These are phyloP conservation scores for Reticulitermes lucifugus DNA, from an alignment of 2,888 invertebrate genomes.

Conservation along the genomic window DNA sequence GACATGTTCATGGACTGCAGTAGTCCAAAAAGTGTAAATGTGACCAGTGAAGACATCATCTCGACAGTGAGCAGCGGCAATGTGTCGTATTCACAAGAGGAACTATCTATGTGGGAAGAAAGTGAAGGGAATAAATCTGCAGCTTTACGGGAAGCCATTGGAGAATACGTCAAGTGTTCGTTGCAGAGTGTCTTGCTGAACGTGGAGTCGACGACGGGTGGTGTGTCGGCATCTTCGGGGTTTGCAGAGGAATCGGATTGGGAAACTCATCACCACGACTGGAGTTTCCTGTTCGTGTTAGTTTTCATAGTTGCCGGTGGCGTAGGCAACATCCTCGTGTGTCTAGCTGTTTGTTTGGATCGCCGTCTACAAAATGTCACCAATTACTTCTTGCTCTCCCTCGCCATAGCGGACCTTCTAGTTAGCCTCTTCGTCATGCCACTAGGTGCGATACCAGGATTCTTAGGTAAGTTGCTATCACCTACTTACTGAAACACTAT, in stretches of 20 bases:
- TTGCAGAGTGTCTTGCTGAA: constrained; percentile 10
- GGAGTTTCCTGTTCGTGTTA: constrained; percentile 86
- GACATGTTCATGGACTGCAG: constrained; percentile 32
- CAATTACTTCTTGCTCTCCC: constrained; percentile 93
- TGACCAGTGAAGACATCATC: background rate
- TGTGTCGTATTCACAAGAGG: background rate
- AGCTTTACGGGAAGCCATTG: constrained; percentile 2
- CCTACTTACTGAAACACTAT: background rate
- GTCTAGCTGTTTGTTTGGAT: constrained; percentile 92
- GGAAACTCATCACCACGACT: constrained; percentile 70
- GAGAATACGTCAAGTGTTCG: constrained; percentile 23
- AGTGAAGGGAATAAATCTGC: constrained; percentile 17
- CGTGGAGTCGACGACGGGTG: background rate
- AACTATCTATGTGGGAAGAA: constrained; percentile 14
- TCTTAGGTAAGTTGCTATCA: constrained; percentile 79
- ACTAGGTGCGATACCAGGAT: constrained; percentile 91
- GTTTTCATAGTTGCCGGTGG: constrained; percentile 90
- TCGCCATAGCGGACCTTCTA: constrained; percentile 93
- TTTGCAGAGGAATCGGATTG: background rate
- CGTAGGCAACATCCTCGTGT: constrained; percentile 92
- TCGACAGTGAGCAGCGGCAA: background rate
- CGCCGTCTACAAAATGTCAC: constrained; percentile 93
- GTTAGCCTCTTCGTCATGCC: constrained; percentile 97
- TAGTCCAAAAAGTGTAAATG: background rate
- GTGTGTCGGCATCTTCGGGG: background rate